Percentiles rank a stretch among this genome's conserved stretches.
These are phyloP conservation scores for Campylorhamphus procurvoides DNA, from an alignment of 2,113 vertebrate genomes.

Conservation along the genomic window DNA sequence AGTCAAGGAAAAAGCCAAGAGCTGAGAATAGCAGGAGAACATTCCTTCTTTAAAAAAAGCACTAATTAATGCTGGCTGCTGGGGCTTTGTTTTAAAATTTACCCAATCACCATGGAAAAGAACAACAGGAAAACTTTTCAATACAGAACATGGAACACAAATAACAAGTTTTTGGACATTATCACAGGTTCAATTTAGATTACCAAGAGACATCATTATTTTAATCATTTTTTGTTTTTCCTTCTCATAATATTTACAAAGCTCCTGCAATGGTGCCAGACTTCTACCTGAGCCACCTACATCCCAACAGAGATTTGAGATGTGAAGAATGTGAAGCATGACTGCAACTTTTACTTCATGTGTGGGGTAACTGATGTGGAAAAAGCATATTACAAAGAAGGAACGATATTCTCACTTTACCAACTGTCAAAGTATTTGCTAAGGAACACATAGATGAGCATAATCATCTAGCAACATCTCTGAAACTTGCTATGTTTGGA, in stretches of 20 bases:
- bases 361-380: neutral
- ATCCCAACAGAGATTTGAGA: neutral
- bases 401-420: neutral
- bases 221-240: neutral
- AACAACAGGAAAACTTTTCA: neutral
- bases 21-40: neutral
- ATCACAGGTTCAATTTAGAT: neutral
- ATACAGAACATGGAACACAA: neutral
- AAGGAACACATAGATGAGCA: neutral
- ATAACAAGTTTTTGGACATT: neutral
- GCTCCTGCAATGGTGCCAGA: neutral
- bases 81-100: neutral
- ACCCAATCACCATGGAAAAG: rapidly evolving
- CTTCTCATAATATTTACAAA: neutral
- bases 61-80: neutral
- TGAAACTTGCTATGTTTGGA: neutral
- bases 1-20: neutral
- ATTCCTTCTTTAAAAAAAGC: neutral
- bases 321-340: neutral
- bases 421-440: neutral
- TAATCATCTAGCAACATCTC: neutral
- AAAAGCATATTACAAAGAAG: neutral
- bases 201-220: neutral
- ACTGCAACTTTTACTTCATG: neutral
- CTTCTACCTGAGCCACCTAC: neutral